Evolutionary conservation across 2,113 vertebrate genomes (phyloP).

Genomic region (Bujurquina vittata): DNA sequence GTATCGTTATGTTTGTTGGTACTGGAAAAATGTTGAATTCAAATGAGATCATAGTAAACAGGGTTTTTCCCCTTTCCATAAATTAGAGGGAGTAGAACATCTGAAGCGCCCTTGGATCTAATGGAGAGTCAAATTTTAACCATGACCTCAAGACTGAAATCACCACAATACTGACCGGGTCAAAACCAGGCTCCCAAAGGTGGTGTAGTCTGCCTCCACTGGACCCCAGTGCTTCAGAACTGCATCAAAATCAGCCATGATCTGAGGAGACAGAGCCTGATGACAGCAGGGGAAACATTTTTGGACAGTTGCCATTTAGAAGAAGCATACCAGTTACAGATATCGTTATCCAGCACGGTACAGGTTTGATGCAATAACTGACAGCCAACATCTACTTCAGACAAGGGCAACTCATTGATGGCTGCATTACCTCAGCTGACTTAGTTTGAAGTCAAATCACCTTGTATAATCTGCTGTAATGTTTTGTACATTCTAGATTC

Average conservation of each 20-base stretch:
- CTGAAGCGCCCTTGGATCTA: neutral
- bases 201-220: constrained; percentile 66
- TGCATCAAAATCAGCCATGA: constrained; percentile 75
- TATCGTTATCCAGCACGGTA: neutral
- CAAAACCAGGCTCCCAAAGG: constrained; percentile 69
- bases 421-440: neutral
- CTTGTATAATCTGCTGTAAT: no score
- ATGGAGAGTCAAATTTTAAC: no score
- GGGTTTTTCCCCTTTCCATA: neutral
- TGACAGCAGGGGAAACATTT: neutral
- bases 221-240: constrained; percentile 74
- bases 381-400: neutral
- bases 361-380: constrained; percentile 9
- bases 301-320: neutral
- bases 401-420: neutral
- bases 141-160: no score
- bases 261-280: constrained; percentile 18
- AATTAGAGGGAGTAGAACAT: neutral
- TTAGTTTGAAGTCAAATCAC: neutral
- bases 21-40: neutral
- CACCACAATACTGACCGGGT: constrained; percentile 66
- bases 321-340: neutral
- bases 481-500: no score
- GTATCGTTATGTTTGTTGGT: neutral
- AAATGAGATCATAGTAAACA: neutral